Evolutionary conservation across 2,888 invertebrate genomes (phyloP).

Genomic region (Tachystola acroxantha): DNA sequence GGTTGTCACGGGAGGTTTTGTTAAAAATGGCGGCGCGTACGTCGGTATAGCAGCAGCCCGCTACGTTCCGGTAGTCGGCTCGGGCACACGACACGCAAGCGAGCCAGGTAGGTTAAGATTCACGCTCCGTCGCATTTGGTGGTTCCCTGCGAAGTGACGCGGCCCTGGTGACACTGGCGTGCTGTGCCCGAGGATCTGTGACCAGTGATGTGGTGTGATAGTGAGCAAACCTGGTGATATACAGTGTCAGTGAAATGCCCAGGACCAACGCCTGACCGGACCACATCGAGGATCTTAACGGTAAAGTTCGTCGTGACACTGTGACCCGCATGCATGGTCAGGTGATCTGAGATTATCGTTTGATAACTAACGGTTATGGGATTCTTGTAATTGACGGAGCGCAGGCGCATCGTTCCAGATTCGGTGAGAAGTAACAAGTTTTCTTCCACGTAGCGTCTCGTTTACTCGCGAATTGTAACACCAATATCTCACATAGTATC

Average conservation of each 20-base stretch:
- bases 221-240: slow-evolving; percentile 5
- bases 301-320: slow-evolving; percentile 62
- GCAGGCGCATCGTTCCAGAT: slow-evolving; percentile 45
- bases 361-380: slow-evolving; percentile 20
- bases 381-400: slow-evolving; percentile 18
- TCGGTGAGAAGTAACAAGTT: slow-evolving; percentile 7
- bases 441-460: slow-evolving; percentile 69
- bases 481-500: slow-evolving; percentile 13
- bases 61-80: slow-evolving; percentile 40
- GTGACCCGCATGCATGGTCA: slow-evolving; percentile 63
- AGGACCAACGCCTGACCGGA: slow-evolving; percentile 48
- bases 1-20: slow-evolving; percentile 30
- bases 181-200: slow-evolving; percentile 49
- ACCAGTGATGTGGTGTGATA: slow-evolving; percentile 62
- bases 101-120: slow-evolving; percentile 75
- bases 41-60: slow-evolving; percentile 64
- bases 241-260: slow-evolving; percentile 46
- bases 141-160: slow-evolving; percentile 63
- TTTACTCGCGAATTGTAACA: slow-evolving; percentile 71
- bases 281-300: slow-evolving; percentile 65
- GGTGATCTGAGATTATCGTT: slow-evolving; percentile 41
- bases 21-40: slow-evolving; percentile 48
- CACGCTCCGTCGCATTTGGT: slow-evolving; percentile 73
- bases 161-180: slow-evolving; percentile 42
- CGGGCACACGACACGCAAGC: slow-evolving; percentile 68